Evolutionary conservation across 2,888 invertebrate species (phyloP).

Genomic region (Drosophila pegasa): DNA sequence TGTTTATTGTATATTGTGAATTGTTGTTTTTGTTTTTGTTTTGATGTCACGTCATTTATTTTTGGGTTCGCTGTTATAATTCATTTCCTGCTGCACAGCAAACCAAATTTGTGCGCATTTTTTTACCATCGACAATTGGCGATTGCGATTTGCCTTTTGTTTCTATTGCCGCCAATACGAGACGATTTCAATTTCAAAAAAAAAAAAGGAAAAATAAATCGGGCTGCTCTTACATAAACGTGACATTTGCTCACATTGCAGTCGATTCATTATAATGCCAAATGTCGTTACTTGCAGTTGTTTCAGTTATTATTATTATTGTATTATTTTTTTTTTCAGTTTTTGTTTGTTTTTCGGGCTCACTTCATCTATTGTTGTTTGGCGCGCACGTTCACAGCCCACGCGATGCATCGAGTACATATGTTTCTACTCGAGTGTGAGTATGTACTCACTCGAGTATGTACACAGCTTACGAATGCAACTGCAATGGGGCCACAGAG

Average conservation of each 20-base stretch:
- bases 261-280: constrained; percentile 30
- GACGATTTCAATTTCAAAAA: constrained; percentile 31
- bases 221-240: constrained; percentile 59
- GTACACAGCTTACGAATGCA: not conserved
- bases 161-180: constrained; percentile 40
- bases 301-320: constrained; percentile 29
- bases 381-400: constrained; percentile 46
- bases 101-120: constrained; percentile 48
- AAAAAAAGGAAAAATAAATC: constrained; percentile 20
- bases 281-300: constrained; percentile 17
- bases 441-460: not conserved
- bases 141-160: constrained; percentile 30
- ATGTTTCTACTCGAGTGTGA: not conserved
- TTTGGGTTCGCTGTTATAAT: constrained; percentile 39
- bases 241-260: constrained; percentile 64
- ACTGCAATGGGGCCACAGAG: constrained; percentile 17
- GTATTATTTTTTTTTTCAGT: constrained; percentile 16
- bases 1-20: constrained; percentile 9
- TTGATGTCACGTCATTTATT: constrained; percentile 62
- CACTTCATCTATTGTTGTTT: constrained; percentile 17
- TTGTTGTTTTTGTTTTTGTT: constrained; percentile 41
- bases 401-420: constrained; percentile 24
- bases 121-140: constrained; percentile 41
- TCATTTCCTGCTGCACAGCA: constrained; percentile 56
- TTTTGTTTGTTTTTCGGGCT: constrained; percentile 1